Base-by-base conservation (phyloP, 1,140 invertebrate genomes). In the Latrodectus geometricus region DNA sequence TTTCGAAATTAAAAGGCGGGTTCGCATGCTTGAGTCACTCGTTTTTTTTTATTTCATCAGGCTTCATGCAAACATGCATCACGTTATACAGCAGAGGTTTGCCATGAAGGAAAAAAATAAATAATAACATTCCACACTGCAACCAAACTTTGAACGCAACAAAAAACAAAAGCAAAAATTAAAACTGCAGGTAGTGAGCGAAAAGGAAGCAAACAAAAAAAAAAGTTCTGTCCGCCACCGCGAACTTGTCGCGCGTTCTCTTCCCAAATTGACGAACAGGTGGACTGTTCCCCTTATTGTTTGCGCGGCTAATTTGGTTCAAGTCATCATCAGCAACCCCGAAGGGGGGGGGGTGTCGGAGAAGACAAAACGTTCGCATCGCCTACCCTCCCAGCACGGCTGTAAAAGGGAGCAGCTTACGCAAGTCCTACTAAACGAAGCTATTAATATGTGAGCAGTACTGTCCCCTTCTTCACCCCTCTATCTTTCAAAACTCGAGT, bases 361-460 rank as follows among this genome's bases (percentile, higher is more conserved):
- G 68, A 76, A 78, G 75, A 78, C 66, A 77, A 77, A 78, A 78
- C 75, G 75, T 61, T 56, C 72, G 56, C 48, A 48, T 52, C 82
- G 52, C 61, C 23, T 23, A 56, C 83, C 61, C 14, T 20, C 8
- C 20, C 15, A 0, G 15, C 56, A 8, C 8, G 12, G 15, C 14
- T 20, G 49, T 12, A 54, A 35, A 54, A 54, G n/a, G 20, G 49
- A 61, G 72, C 35, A 78, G 49, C 83, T 86, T 86, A 86, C 75
- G 83, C 83, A 86, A 86, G 83, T 73, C 48, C 49, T 86, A 86
- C 83, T 86, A 86, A 86, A 86, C 83, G 83, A 86, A 49, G 83
- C 83, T 78, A 86, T 86, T 86, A 86, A 86, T 86, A 86, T 86
- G 83, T 86, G 83, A 86, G 83, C 83, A 86, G 75, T 61, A 17